Evolutionary conservation across 1,140 invertebrate genomes (phyloP).

Genomic region (Drosophila sucinea): DNA sequence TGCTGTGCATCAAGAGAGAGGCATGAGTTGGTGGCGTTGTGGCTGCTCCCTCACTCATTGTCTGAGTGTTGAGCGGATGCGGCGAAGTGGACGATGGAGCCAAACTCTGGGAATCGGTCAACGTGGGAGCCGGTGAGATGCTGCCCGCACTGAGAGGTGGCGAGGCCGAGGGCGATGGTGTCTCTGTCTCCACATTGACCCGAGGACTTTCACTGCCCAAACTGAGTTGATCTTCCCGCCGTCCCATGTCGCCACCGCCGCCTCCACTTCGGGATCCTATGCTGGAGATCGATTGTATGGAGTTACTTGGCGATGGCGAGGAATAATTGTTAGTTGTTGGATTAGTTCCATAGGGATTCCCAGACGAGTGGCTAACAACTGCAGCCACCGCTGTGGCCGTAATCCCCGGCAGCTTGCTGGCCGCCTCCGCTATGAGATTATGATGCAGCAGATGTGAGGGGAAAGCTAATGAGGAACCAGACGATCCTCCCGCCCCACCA

Average conservation of each 20-base stretch:
- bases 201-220: slow-evolving; percentile 73
- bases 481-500: slow-evolving; percentile 32
- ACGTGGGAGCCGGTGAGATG: slow-evolving; percentile 66
- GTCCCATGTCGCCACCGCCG: slow-evolving; percentile 23
- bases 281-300: slow-evolving; percentile 81
- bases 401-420: slow-evolving; percentile 74
- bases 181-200: slow-evolving; percentile 74
- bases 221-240: slow-evolving; percentile 46
- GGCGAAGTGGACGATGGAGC: slow-evolving; percentile 58
- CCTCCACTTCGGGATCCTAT: slow-evolving; percentile 66
- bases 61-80: slow-evolving; percentile 35
- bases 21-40: slow-evolving; percentile 59
- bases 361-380: slow-evolving; percentile 57
- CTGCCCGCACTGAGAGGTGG: slow-evolving; percentile 71
- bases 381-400: slow-evolving; percentile 68
- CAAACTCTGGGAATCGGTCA: slow-evolving; percentile 58
- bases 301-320: slow-evolving; percentile 79
- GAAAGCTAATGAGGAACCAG: slow-evolving; percentile 84
- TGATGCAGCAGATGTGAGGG: slow-evolving; percentile 85
- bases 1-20: slow-evolving; percentile 54
- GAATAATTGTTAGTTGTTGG: slow-evolving; percentile 62
- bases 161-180: slow-evolving; percentile 73
- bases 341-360: slow-evolving; percentile 38
- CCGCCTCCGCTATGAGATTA: slow-evolving; percentile 78
- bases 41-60: slow-evolving; percentile 46